A percentile compares a stretch with the other conserved stretches of the same genome.
Conservation (phyloP, 2,797 vertebrate genomes). For the Mus minutoides region DNA sequence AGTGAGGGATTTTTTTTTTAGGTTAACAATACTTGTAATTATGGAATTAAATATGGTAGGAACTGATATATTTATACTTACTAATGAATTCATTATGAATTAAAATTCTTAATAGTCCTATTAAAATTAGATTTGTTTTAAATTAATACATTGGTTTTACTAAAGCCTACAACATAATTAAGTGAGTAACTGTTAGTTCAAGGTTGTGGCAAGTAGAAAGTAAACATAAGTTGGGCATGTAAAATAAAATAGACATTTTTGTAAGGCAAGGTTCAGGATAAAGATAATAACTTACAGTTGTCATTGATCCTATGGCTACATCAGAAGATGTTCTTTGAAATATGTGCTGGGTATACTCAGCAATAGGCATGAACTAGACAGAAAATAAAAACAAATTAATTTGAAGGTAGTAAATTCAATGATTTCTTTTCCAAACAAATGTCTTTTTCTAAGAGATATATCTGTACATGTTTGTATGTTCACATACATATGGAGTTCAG, state of each 20-base stretch:
- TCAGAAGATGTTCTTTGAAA: neutral
- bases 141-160: neutral
- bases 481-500: neutral
- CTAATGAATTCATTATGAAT: neutral
- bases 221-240: neutral
- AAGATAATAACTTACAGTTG: neutral
- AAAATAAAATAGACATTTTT: constrained; percentile 13
- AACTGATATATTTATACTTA: neutral
- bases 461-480: neutral
- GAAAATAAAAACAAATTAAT: neutral
- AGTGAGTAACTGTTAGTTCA: constrained; percentile 2
- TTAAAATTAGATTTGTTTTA: neutral
- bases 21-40: neutral
- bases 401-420: neutral
- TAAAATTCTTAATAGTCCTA: neutral
- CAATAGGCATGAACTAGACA: neutral
- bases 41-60: neutral
- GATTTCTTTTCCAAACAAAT: neutral
- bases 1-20: neutral
- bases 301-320: neutral
- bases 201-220: neutral
- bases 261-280: neutral
- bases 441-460: neutral
- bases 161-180: neutral
- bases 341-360: neutral